phyloP scores from a whole-genome alignment of 2,113 vertebrate species.

The Hiodon alosoides region DNA sequence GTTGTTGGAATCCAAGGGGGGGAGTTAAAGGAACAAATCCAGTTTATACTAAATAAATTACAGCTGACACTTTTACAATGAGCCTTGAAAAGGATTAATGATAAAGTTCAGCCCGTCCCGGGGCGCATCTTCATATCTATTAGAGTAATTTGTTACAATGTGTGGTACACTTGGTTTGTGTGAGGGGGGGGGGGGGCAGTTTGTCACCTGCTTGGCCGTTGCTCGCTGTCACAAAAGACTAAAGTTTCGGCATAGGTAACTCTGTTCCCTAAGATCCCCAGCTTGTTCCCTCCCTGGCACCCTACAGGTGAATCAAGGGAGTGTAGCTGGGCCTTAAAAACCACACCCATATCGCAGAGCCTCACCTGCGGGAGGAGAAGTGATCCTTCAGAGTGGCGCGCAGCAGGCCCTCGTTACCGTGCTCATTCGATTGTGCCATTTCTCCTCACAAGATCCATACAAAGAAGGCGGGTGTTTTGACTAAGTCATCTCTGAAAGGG shows the following conservation, averaged over 20 bases:
- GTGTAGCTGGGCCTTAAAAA: no score
- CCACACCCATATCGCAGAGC: no score
- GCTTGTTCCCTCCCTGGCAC: no score
- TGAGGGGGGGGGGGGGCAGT: not conserved
- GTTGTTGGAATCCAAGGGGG: not conserved
- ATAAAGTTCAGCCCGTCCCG: not conserved
- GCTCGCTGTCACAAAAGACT: not conserved
- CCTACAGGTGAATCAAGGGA: no score
- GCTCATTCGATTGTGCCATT: slow-evolving; percentile 50
- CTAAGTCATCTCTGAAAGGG: slow-evolving; percentile 56
- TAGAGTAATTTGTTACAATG: not conserved
- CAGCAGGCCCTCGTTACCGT: slow-evolving; percentile 66
- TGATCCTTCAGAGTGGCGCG: slow-evolving; percentile 39
- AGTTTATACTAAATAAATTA: slow-evolving; percentile 9
- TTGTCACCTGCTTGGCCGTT: not conserved
- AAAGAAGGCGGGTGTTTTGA: slow-evolving; percentile 63
- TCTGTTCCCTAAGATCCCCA: no score
- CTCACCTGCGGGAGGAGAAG: slow-evolving; percentile 7
- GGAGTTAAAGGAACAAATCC: not conserved
- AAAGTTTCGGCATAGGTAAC: no score
- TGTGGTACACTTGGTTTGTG: not conserved
- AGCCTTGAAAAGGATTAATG: not conserved
- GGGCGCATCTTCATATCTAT: not conserved
- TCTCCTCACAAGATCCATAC: slow-evolving; percentile 40
- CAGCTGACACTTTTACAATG: slow-evolving; percentile 12